These are phyloP conservation scores for Merodon equestris DNA, from an alignment of 2,888 invertebrate genomes.

Conservation along the genomic window DNA sequence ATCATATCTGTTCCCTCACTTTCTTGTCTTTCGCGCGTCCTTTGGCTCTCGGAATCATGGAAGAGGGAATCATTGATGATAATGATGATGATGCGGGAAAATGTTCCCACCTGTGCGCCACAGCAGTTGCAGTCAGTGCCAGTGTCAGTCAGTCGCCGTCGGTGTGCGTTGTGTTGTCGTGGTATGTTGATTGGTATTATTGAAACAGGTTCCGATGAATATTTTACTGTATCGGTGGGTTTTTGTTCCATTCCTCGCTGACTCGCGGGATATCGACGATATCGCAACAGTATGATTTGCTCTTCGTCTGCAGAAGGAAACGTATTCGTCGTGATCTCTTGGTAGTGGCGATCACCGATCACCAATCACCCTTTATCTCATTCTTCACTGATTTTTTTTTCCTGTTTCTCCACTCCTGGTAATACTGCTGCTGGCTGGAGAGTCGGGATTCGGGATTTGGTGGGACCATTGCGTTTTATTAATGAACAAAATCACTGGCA, in stretches of 20 bases:
- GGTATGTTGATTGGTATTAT: constrained; percentile 69
- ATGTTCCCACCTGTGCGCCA: constrained; percentile 68
- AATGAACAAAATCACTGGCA: constrained; percentile 66
- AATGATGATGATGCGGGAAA: constrained; percentile 40
- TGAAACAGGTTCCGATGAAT: constrained; percentile 67
- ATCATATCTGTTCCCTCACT: constrained; percentile 42
- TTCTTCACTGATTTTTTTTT: constrained; percentile 2
- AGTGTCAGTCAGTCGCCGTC: constrained; percentile 22
- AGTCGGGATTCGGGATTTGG: not conserved
- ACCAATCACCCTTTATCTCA: constrained; percentile 30
- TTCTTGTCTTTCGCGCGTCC: constrained; percentile 14
- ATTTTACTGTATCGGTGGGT: constrained; percentile 59
- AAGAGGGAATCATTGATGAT: not conserved
- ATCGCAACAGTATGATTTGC: constrained; percentile 41
- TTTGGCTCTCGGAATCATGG: constrained; percentile 11
- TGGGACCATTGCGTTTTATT: constrained; percentile 63
- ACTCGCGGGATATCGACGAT: constrained; percentile 1
- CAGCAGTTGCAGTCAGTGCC: constrained; percentile 6
- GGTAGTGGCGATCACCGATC: constrained; percentile 30
- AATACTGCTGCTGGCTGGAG: no score
- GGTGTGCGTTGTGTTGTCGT: constrained; percentile 55
- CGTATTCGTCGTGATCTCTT: constrained; percentile 11
- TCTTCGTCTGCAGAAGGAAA: constrained; percentile 34
- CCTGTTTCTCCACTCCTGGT: not conserved
- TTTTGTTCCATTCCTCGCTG: constrained; percentile 15